Conservation (phyloP, 2,888 invertebrate genomes). For the Tanypteryx hageni region DNA sequence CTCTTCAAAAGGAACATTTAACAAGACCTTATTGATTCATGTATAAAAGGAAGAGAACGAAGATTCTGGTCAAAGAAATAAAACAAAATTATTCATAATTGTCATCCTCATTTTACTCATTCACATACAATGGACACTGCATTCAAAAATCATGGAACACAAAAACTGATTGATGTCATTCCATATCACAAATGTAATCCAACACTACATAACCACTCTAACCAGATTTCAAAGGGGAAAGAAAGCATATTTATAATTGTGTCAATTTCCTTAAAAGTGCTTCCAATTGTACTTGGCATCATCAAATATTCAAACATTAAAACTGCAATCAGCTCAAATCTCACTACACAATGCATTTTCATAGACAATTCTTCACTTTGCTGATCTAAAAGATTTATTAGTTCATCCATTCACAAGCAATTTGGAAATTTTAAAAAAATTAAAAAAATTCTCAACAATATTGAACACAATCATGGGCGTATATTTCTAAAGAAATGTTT, state of each 20-base stretch:
- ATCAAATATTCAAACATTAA: conserved; percentile 12
- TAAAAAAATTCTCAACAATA: conserved; percentile 41
- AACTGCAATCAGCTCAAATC: neutral
- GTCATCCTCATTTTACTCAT: conserved; percentile 55
- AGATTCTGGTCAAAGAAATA: neutral
- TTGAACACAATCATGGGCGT: conserved; percentile 32
- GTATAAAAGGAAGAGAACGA: neutral
- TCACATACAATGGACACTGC: conserved; percentile 63
- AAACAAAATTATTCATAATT: neutral
- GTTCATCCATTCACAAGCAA: conserved; percentile 30
- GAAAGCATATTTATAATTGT: conserved; percentile 37
- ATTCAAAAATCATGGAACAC: conserved; percentile 62
- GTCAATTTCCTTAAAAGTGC: conserved; percentile 24
- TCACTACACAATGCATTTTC: conserved; percentile 45
- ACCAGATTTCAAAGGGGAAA: conserved; percentile 62
- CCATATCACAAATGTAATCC: conserved; percentile 60
- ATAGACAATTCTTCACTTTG: conserved; percentile 33
- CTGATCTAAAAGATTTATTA: conserved; percentile 3
- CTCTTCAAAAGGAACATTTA: no score
- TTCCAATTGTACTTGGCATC: neutral
- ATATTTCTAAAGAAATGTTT: conserved; percentile 36
- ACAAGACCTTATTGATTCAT: no score
- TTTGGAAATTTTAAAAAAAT: conserved; percentile 46
- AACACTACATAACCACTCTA: conserved; percentile 60
- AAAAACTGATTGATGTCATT: conserved; percentile 59